Evolutionary conservation across 2,113 vertebrate species (phyloP), one percentile per base, ranked within the genome.

Genomic region (Cololabis saira): DNA sequence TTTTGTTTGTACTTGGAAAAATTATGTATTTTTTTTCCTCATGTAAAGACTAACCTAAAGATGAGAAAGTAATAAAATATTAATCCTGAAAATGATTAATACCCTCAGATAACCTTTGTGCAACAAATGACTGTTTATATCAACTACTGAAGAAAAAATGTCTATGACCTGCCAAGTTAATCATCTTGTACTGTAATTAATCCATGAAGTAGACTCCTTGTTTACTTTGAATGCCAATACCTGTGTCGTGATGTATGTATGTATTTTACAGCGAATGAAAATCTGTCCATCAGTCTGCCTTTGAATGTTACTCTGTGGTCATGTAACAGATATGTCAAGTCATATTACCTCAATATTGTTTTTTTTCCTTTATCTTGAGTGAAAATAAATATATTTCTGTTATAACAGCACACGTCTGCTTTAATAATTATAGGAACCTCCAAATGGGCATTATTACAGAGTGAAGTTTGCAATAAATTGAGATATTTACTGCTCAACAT

Each of bases 321-420:
- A 42, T 55, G 21, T 45, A 59, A 27, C 33, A 40, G 49, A 60
- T 11, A 30, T 1, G 17, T 22, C 2, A 37, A 11, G 10, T 27
- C 24, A 27, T 27, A 37, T 37, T 57, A 67, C 30, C 33, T 57
- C 33, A 60, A 24, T 53, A 52, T 57, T 9, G 14, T 13, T 74
- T 50, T 61, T 21, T 57, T 54, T 7, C 1, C 44, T 51, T 48
- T 19, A 12, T 62, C 22, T 62, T 40, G n/a, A 42, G 22, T 60
- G 8, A 43, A 47, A 6, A 24, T 13, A n/a, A 1, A 13, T 45
- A 30, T 52, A 43, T 71, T 52, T 44, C 3, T 18, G 52, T 3
- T 19, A 30, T 51, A 8, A 45, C 43, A 2, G n/a, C n/a, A 21
- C 17, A 53, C 12, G 4, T 64, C 6, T 21, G n/a, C 15, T 42